A percentile compares a stretch with the other conserved stretches of the same genome.
Evolutionary conservation across 2,888 invertebrate species (phyloP).

Genomic region (Labia minor): DNA sequence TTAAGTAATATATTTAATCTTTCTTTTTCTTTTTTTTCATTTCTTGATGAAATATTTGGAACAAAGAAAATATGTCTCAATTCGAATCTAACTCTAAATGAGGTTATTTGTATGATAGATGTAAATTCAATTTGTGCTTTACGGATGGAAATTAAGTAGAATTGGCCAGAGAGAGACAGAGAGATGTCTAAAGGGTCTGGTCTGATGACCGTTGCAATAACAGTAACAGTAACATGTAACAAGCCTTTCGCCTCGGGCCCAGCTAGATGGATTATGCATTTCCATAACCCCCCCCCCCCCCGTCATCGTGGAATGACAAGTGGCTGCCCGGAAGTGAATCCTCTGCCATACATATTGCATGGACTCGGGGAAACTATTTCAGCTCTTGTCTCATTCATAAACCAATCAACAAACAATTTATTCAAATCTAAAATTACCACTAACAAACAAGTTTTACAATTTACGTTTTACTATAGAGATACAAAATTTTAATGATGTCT

Average conservation of each 20-base stretch:
- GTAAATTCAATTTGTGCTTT: constrained; percentile 8
- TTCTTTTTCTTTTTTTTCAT: no score
- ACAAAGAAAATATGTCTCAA: no score
- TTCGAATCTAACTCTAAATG: no score
- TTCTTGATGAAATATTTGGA: no score
- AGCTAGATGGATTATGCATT: neutral
- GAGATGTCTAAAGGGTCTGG: neutral
- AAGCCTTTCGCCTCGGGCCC: constrained; percentile 6
- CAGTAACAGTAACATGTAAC: constrained; percentile 13
- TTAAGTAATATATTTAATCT: no score
- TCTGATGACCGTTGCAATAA: neutral
- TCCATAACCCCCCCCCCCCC: neutral
- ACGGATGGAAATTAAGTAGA: neutral
- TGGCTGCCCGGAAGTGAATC: neutral
- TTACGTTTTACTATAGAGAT: no score
- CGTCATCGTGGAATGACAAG: neutral
- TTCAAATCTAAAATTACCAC: neutral
- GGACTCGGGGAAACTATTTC: constrained; percentile 1
- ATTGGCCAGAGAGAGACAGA: neutral
- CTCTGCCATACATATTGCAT: neutral
- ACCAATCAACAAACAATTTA: neutral
- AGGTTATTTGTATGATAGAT: constrained; percentile 1
- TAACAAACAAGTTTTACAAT: no score
- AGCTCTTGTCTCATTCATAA: neutral
- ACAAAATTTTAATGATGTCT: no score